phyloP scores from a whole-genome alignment of 1,140 invertebrate species.

The Trinorchestia longiramus region DNA sequence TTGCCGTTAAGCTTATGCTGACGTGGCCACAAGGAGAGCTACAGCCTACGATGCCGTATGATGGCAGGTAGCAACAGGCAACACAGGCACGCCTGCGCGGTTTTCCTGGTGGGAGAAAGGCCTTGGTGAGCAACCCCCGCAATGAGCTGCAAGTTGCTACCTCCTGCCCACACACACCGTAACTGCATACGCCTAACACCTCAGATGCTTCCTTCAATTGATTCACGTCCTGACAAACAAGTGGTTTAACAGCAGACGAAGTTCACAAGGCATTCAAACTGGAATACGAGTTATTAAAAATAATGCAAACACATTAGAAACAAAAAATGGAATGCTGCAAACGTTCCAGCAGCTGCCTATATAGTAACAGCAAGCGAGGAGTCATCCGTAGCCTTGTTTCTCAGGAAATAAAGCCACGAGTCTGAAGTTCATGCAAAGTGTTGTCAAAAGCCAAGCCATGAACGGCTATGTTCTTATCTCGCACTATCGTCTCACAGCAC shows the following conservation, averaged over 20 bases:
- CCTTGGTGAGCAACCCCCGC: neutral
- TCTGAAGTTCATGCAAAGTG: neutral
- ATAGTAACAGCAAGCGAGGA: neutral
- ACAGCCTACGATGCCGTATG: neutral
- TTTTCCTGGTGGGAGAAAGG: neutral
- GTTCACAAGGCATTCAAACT: neutral
- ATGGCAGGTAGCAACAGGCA: neutral
- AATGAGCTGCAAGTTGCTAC: neutral
- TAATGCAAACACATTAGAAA: neutral
- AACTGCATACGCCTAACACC: neutral
- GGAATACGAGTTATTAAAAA: neutral
- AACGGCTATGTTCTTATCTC: neutral
- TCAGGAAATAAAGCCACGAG: neutral
- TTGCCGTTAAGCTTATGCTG: no score
- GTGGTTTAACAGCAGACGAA: neutral
- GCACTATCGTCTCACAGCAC: neutral
- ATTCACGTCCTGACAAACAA: neutral
- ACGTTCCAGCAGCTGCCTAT: neutral
- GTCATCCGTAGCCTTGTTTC: neutral
- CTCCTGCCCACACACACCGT: neutral
- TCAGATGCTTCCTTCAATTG: neutral
- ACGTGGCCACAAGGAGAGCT: neutral
- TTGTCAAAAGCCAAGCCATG: neutral
- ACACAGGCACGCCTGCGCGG: neutral
- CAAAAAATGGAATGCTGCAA: neutral